Conservation (phyloP, 1,140 invertebrate species). For the Magallana ariakensis region DNA sequence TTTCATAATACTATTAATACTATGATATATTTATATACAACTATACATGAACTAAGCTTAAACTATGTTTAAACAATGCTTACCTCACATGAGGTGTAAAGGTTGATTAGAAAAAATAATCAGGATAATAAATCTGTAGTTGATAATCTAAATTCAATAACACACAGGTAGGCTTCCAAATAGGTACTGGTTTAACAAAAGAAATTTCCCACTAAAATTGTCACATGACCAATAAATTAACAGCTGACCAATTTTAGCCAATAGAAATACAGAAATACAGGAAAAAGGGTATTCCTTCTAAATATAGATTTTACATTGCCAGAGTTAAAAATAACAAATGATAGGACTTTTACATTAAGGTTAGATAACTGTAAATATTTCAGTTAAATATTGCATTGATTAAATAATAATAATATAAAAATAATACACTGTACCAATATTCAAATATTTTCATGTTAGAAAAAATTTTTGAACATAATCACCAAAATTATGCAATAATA, state of each 20-base stretch:
- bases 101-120: not conserved
- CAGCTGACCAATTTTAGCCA: not conserved
- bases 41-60: not conserved
- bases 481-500: not conserved
- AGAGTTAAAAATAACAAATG: not conserved
- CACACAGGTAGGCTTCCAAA: not conserved
- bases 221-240: not conserved
- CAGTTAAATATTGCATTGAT: no score
- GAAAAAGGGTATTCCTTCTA: not conserved
- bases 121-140: not conserved
- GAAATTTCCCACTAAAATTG: not conserved
- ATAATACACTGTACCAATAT: not conserved
- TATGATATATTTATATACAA: not conserved
- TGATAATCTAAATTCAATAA: not conserved
- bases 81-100: conserved; percentile 9
- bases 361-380: no score
- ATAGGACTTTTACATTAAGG: no score
- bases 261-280: not conserved
- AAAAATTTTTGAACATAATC: not conserved
- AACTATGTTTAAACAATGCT: not conserved
- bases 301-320: not conserved
- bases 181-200: not conserved
- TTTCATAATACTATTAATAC: not conserved
- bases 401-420: not conserved
- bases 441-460: not conserved